phyloP scores from a whole-genome alignment of 2,888 invertebrate species.

The Drosophila cyrtoloma region DNA sequence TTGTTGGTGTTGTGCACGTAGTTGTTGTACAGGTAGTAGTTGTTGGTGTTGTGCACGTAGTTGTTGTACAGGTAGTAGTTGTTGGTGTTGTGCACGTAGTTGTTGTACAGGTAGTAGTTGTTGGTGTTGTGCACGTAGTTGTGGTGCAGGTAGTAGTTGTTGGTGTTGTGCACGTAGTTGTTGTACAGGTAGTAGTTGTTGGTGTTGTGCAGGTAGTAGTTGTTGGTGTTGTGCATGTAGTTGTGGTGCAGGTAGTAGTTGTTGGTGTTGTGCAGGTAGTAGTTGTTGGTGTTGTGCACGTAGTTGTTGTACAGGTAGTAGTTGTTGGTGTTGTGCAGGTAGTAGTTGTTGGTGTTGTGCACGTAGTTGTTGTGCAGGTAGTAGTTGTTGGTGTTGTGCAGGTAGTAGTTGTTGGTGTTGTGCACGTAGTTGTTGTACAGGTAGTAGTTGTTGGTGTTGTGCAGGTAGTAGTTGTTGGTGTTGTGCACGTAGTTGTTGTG shows the following conservation, averaged over 20 bases:
- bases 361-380: background rate
- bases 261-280: slow-evolving; percentile 2
- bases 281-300: background rate
- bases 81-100: background rate
- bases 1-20: background rate
- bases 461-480: background rate
- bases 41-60: background rate
- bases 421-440: background rate
- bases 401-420: background rate
- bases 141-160: background rate
- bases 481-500: slow-evolving; percentile 1
- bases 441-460: background rate
- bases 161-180: background rate
- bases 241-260: slow-evolving; percentile 1
- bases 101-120: slow-evolving; percentile 2
- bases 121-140: background rate
- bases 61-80: background rate
- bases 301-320: slow-evolving; percentile 14
- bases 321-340: background rate
- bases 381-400: background rate
- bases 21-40: slow-evolving; percentile 2
- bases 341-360: slow-evolving; percentile 14
- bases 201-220: background rate
- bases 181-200: background rate
- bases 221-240: background rate